Evolutionary conservation across 2,113 vertebrate genomes (phyloP), one percentile per base, ranked within the genome.

Genomic region (Passer montanus): DNA sequence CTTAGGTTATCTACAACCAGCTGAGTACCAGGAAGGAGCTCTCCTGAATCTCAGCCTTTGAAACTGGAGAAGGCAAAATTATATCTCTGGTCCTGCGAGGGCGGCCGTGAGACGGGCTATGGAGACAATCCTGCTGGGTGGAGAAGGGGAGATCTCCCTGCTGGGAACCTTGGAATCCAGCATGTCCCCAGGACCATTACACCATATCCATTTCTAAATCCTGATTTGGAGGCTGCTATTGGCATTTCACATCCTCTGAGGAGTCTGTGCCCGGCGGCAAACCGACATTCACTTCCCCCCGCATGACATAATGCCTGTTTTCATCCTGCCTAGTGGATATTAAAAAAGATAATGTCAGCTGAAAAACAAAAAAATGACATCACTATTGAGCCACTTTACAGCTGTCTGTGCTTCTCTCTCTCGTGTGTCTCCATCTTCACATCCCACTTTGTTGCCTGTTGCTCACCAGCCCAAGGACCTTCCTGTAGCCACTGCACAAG

Each of bases 31-130:
- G 91, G 50, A 90, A 94, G 77, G 33, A 91, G 68, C 70, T 69
- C 39, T 76, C 35, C 81, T 77, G 78, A 73, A 27, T 89, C 70
- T 86, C 31, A 35, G 60, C 8, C 44, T 69, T 23, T 75, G 92
- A 93, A 95, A 96, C 26, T 3, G 3, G 87, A 95, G 95, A 92
- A 74, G 85, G 67, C 47, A 90, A 91, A 92, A 79, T 88, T 43
- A 37, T 30, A 22, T 30, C 27, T 75, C 68, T 67, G 82, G 52
- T 87, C 76, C 75, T 75, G 85, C 0, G 31, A 91, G 90, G 74
- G 70, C 41, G 20, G 84, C 41, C 0, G 1, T 73, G 84, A 87
- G 78, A 59, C 9, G 0, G 69, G 89, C 2, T 0, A 35, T 22
- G 84, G 91, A 96, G 91, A 77, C 91, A 64, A 70, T 18, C 9